Percentiles rank a stretch among this genome's conserved stretches.
These are phyloP conservation scores for Disparrhopalites patrizii DNA, from an alignment of 2,888 invertebrate genomes.

Conservation along the genomic window DNA sequence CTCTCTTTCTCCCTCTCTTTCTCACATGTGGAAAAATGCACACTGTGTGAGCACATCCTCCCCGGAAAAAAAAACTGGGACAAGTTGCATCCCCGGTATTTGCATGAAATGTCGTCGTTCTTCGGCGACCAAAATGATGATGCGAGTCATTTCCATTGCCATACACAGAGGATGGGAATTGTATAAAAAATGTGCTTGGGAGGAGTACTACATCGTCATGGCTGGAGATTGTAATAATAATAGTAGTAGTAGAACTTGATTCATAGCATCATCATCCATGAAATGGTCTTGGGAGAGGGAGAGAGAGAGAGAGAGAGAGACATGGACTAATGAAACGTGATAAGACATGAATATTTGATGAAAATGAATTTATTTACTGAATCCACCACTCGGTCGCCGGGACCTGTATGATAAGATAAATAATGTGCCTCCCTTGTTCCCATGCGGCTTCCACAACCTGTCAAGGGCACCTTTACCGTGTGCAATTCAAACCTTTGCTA, in stretches of 20 bases:
- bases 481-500: too few species aligned
- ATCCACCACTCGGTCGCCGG: not conserved
- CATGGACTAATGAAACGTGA: conserved; percentile 2
- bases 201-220: not conserved
- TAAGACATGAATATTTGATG: conserved; percentile 10
- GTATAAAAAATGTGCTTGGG: not conserved
- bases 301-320: not conserved
- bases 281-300: not conserved
- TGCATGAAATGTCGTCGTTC: too few species aligned
- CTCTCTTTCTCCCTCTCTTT: too few species aligned
- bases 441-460: too few species aligned
- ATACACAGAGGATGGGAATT: not conserved
- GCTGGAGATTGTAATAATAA: not conserved
- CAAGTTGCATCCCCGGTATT: too few species aligned
- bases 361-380: conserved; percentile 11
- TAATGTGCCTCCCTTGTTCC: too few species aligned
- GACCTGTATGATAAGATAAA: conserved; percentile 7
- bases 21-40: too few species aligned
- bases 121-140: too few species aligned
- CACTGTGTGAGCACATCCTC: too few species aligned
- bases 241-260: not conserved
- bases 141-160: too few species aligned
- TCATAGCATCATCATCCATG: not conserved
- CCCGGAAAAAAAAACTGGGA: too few species aligned
- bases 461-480: conserved; percentile 4